These are phyloP conservation scores for Hylaeus anthracinus DNA, from an alignment of 1,140 invertebrate species.

Conservation along the genomic window DNA sequence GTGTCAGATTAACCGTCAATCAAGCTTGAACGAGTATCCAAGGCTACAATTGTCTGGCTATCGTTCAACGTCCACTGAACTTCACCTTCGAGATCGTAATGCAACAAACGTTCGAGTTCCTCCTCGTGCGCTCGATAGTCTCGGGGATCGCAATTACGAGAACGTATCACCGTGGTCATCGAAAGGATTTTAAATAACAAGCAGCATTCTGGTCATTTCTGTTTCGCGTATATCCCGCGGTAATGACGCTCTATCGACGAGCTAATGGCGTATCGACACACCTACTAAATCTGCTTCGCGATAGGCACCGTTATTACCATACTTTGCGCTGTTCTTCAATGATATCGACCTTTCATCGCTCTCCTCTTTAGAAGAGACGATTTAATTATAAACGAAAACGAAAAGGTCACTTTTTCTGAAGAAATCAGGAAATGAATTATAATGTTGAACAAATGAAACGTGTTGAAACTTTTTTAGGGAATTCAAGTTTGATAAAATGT, in stretches of 20 bases:
- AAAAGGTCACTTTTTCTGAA: neutral
- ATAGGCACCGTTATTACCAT: conserved; percentile 8
- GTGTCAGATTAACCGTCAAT: neutral
- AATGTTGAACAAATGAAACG: too few relatives aligned
- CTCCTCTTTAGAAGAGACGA: neutral
- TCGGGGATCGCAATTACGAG: conserved; percentile 19
- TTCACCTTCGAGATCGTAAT: neutral
- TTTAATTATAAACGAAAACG: too few relatives aligned
- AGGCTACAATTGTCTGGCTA: neutral
- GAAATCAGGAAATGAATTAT: too few relatives aligned
- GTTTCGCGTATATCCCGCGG: conserved; percentile 44
- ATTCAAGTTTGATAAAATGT: too few relatives aligned
- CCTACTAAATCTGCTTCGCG: conserved; percentile 10
- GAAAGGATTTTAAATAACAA: conserved; percentile 24
- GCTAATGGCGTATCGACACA: conserved; percentile 47
- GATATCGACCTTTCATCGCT: neutral
- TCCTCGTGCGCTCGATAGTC: neutral
- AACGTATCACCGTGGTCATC: neutral
- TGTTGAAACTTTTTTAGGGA: too few relatives aligned
- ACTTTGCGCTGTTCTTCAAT: neutral
- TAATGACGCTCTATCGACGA: conserved; percentile 52
- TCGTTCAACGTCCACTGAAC: neutral
- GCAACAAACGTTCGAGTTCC: neutral
- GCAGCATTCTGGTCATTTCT: neutral
- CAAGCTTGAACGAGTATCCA: neutral